A percentile compares a stretch with the other conserved stretches of the same genome.
phyloP scores from a whole-genome alignment of 2,113 vertebrate species.

The Sinocyclocheilus rhinocerous region DNA sequence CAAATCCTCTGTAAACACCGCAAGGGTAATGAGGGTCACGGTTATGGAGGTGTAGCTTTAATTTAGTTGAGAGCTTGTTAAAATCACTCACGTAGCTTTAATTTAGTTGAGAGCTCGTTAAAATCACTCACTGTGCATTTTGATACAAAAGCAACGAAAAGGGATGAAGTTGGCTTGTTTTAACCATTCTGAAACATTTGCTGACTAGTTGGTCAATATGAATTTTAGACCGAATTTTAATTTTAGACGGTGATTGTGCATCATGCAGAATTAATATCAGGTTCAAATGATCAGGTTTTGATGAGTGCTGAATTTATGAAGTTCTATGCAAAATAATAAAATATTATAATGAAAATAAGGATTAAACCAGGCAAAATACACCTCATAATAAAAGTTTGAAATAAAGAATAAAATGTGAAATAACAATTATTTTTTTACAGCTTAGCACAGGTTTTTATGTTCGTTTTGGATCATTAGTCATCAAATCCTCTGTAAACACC shows the following conservation, averaged over 20 bases:
- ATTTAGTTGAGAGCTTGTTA: too few relatives aligned
- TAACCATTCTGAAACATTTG: not conserved
- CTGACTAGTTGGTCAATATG: not conserved
- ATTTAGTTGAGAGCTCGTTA: not conserved
- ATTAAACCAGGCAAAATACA: too few relatives aligned
- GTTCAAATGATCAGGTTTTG: too few relatives aligned
- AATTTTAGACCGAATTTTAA: not conserved
- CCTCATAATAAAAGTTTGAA: too few relatives aligned
- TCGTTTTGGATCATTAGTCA: slow-evolving; percentile 9
- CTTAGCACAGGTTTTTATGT: not conserved
- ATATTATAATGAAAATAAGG: too few relatives aligned
- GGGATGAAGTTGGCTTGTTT: not conserved
- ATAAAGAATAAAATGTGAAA: too few relatives aligned
- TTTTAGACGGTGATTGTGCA: too few relatives aligned
- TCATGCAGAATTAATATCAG: too few relatives aligned
- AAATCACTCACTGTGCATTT: not conserved
- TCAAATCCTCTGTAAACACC: slow-evolving; percentile 2
- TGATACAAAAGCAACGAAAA: not conserved
- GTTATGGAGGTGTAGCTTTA: not conserved
- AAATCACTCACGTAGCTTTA: too few relatives aligned
- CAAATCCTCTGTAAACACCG: not conserved
- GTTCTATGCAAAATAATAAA: too few relatives aligned
- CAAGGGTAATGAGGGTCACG: not conserved
- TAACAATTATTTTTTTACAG: too few relatives aligned
- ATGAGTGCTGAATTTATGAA: too few relatives aligned